These are phyloP conservation scores for Andrena chrysosceles DNA, from an alignment of 2,888 invertebrate species.

Conservation along the genomic window DNA sequence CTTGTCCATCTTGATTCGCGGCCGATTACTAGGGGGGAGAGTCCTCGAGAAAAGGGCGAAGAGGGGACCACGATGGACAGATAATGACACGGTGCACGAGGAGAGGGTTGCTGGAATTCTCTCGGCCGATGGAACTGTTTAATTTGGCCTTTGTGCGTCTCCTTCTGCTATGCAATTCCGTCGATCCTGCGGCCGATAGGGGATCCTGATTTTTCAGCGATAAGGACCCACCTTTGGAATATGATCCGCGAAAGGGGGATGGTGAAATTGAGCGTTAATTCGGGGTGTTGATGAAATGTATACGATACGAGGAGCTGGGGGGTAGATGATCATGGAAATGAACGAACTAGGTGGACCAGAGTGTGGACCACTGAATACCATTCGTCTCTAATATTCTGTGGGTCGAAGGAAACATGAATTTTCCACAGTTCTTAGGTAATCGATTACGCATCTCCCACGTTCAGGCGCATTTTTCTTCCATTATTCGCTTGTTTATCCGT, in stretches of 20 bases:
- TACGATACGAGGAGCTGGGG: neutral
- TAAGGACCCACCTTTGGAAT: constrained; percentile 39
- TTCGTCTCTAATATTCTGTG: neutral
- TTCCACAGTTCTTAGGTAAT: constrained; percentile 54
- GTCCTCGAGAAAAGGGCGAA: constrained; percentile 49
- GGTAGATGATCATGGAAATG: neutral
- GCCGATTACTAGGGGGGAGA: constrained; percentile 47
- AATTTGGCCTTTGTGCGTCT: constrained; percentile 73
- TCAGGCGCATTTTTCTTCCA: constrained; percentile 54
- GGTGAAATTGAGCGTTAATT: constrained; percentile 26
- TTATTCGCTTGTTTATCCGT: constrained; percentile 53
- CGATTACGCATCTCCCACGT: constrained; percentile 60
- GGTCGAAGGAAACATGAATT: constrained; percentile 46
- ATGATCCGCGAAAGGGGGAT: constrained; percentile 23
- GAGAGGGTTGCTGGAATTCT: constrained; percentile 50
- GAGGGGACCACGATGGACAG: constrained; percentile 66
- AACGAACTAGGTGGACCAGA: neutral
- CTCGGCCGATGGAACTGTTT: constrained; percentile 72
- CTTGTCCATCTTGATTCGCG: constrained; percentile 69
- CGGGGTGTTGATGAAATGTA: constrained; percentile 4
- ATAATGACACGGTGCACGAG: constrained; percentile 65
- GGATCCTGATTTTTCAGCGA: constrained; percentile 44
- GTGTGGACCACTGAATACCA: neutral
- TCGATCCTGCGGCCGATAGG: constrained; percentile 45
- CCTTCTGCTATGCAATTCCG: constrained; percentile 38